Evolutionary conservation across 2,888 invertebrate genomes (phyloP).

Genomic region (Ectemnius continuus): DNA sequence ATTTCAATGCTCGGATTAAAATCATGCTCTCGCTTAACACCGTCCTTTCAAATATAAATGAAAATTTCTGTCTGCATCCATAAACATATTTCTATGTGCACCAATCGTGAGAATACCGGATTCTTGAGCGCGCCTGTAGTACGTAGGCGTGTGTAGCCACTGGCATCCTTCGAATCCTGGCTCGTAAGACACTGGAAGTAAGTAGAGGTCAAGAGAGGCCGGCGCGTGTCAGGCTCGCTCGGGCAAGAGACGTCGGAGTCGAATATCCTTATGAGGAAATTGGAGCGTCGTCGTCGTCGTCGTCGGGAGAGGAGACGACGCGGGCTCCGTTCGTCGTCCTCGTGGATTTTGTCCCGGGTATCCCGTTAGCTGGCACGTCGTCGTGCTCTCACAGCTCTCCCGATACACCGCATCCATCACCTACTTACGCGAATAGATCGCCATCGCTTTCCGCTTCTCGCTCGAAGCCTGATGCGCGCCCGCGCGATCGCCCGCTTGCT

Average conservation of each 20-base stretch:
- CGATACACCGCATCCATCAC: conserved; percentile 49
- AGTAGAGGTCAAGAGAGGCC: conserved; percentile 13
- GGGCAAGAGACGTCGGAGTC: background rate
- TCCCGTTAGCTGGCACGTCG: conserved; percentile 49
- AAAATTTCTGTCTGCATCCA: too few relatives aligned
- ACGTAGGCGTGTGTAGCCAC: too few relatives aligned
- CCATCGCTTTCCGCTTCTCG: conserved; percentile 39
- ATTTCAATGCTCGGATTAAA: too few relatives aligned
- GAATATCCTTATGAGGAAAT: conserved; percentile 50
- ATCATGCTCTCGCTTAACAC: too few relatives aligned
- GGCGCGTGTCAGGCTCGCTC: conserved; percentile 1
- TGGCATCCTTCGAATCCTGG: too few relatives aligned
- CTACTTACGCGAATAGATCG: conserved; percentile 53
- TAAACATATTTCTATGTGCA: too few relatives aligned
- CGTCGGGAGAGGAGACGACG: conserved; percentile 40
- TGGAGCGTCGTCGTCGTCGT: conserved; percentile 29
- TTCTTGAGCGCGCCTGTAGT: too few relatives aligned
- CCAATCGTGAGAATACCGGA: too few relatives aligned
- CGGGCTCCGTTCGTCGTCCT: conserved; percentile 1
- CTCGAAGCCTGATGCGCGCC: too few relatives aligned
- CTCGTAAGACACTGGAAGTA: too few relatives aligned
- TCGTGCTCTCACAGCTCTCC: conserved; percentile 4
- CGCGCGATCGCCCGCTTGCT: too few relatives aligned
- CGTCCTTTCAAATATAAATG: too few relatives aligned
- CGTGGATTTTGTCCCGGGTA: conserved; percentile 44